A percentile compares a stretch with the other conserved stretches of the same genome.
phyloP scores from a whole-genome alignment of 2,797 vertebrate genomes.

The Erpetoichthys calabaricus region DNA sequence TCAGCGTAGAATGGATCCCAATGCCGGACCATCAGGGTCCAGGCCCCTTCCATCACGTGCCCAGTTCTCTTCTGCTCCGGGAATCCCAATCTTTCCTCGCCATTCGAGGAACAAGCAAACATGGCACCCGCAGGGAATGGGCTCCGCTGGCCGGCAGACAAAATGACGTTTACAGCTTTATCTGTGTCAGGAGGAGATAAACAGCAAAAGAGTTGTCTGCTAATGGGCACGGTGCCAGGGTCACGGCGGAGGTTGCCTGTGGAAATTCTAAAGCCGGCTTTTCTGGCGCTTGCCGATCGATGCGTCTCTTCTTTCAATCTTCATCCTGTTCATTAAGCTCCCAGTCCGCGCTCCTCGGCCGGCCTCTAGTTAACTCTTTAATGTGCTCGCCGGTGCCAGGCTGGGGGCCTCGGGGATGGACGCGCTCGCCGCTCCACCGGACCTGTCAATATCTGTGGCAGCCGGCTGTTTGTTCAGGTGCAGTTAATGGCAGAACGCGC shows the following conservation, averaged over 20 bases:
- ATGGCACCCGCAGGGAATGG: too few relatives aligned
- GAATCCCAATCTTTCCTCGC: too few relatives aligned
- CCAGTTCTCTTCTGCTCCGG: too few relatives aligned
- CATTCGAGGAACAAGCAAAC: too few relatives aligned
- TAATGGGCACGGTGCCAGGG: conserved; percentile 57
- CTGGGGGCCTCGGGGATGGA: conserved; percentile 53
- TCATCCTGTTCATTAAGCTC: conserved; percentile 69
- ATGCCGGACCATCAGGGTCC: too few relatives aligned
- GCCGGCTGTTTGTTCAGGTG: conserved; percentile 48
- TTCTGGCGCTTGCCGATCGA: conserved; percentile 39
- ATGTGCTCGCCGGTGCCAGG: conserved; percentile 55
- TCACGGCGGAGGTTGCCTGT: conserved; percentile 50
- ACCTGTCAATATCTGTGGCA: conserved; percentile 59
- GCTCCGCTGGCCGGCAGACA: background rate
- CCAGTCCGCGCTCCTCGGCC: conserved; percentile 49
- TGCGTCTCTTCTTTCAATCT: conserved; percentile 64
- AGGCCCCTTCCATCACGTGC: too few relatives aligned
- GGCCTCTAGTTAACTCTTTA: conserved; percentile 66
- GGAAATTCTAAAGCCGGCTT: conserved; percentile 56
- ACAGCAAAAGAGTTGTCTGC: conserved; percentile 65
- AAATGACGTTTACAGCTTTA: conserved; percentile 34
- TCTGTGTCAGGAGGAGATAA: conserved; percentile 54
- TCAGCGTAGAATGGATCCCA: too few relatives aligned
- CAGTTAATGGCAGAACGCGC: conserved; percentile 49
- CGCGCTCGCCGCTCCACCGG: conserved; percentile 46